Base-by-base conservation (phyloP, 53 echinoderm and acorn worm genomes). In the Paelopatides confundens region DNA sequence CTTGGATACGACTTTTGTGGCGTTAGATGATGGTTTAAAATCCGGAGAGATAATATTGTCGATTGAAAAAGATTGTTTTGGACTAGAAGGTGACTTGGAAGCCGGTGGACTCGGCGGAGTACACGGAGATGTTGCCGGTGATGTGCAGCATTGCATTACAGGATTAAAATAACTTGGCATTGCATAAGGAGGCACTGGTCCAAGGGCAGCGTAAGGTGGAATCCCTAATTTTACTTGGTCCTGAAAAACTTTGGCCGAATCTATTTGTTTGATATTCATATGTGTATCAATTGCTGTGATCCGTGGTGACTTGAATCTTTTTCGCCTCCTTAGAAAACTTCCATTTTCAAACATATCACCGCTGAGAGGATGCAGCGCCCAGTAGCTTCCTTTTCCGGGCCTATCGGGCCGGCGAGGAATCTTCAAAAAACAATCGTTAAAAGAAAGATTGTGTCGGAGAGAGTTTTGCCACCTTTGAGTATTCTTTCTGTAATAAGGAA, bases 281-380 rank as follows among this genome's bases (percentile, higher is more conserved):
- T 99, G 93, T 84, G 92, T 92, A 86, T 95, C 99, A 30, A 97
- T 92, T 39, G 99, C 90, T 51, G 95, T 91, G 15, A 99, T 95
- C 40, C 95, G 65, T 35, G 99, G 99, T 11, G 99, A 95, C 65
- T 99, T 99, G 91, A 99, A 99, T 65, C 99, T 88, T 62, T 99
- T 99, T 49, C 99, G 81, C 23, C 99, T 91, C 79, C 99, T 82
- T 37, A 99, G 86, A 88, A 99, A 99, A 76, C 99, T 99, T 5
- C 99, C 99, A 77, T 99, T 99, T 89, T 99, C 99, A 83, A 99
- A 99, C 99, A 99, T 99, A 52, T 99, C 99, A 5, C 89, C 93
- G 58, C 99, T 96, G 54, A 99, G 89, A 13, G 99, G 99, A 21
- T 99, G 99, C 5, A 99, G 89, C 13, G 99, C 99, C 99, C 99